Evolutionary conservation across 2,888 invertebrate genomes (phyloP).

Genomic region (Nymphalis urticae): DNA sequence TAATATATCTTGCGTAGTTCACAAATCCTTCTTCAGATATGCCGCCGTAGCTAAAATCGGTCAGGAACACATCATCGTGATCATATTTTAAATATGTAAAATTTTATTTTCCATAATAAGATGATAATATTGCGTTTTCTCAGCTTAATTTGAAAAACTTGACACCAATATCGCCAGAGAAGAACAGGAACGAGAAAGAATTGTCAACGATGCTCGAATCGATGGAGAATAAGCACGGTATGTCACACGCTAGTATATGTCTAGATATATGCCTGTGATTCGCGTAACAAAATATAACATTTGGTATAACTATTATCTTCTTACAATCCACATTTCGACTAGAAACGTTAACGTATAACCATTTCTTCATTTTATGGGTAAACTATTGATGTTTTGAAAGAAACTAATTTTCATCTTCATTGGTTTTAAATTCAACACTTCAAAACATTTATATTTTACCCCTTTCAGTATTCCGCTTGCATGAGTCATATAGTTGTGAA

Average conservation of each 20-base stretch:
- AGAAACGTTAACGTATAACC: conserved; percentile 7
- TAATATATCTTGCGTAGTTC: too few relatives aligned
- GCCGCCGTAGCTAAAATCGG: too few relatives aligned
- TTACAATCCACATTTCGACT: neutral
- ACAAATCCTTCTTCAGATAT: too few relatives aligned
- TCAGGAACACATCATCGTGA: neutral
- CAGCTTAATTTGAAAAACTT: conserved; percentile 83
- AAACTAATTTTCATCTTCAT: conserved; percentile 36
- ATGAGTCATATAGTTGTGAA: conserved; percentile 67
- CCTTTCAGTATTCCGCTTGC: conserved; percentile 77
- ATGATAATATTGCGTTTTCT: conserved; percentile 34
- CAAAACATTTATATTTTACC: conserved; percentile 81
- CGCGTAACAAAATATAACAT: neutral
- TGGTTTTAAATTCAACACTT: conserved; percentile 47
- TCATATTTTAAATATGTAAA: neutral
- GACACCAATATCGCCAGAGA: conserved; percentile 82
- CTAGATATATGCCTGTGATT: neutral
- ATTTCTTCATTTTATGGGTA: conserved; percentile 66
- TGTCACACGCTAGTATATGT: conserved; percentile 50
- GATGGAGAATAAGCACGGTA: conserved; percentile 93
- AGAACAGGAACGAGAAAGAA: conserved; percentile 86
- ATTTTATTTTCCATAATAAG: neutral
- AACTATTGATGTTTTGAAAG: conserved; percentile 82
- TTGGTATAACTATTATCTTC: neutral
- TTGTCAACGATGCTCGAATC: conserved; percentile 87